These are phyloP conservation scores for Nebria brevicollis DNA, from an alignment of 2,888 invertebrate species.

Conservation along the genomic window DNA sequence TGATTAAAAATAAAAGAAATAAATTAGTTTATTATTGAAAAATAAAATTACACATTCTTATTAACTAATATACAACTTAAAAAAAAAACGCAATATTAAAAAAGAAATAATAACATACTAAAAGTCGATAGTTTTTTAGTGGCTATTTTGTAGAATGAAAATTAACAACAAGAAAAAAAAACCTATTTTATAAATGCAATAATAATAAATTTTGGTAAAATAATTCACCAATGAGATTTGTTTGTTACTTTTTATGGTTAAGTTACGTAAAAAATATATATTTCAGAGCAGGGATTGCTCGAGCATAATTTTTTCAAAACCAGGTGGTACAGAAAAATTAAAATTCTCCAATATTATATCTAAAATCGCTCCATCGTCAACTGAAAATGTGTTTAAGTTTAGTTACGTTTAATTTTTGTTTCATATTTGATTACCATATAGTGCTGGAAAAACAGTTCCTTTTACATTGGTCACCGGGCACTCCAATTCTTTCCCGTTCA, in stretches of 20 bases:
- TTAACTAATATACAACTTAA: constrained; percentile 35
- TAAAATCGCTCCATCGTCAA: constrained; percentile 97
- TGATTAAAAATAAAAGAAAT: constrained; percentile 48
- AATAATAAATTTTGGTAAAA: constrained; percentile 46
- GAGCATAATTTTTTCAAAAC: constrained; percentile 95
- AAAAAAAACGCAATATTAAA: constrained; percentile 40
- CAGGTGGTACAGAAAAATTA: constrained; percentile 81
- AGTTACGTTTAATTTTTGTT: not conserved
- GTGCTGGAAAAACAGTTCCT: constrained; percentile 89
- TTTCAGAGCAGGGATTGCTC: constrained; percentile 94
- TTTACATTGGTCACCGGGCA: constrained; percentile 87
- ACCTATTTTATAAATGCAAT: constrained; percentile 45
- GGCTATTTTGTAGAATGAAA: constrained; percentile 43
- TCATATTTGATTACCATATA: constrained; percentile 79
- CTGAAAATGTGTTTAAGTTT: constrained; percentile 65
- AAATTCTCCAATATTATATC: constrained; percentile 95
- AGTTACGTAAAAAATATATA: constrained; percentile 44
- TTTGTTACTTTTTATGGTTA: not conserved
- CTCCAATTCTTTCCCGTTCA: constrained; percentile 90
- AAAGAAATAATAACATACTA: constrained; percentile 19
- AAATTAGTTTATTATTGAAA: constrained; percentile 48
- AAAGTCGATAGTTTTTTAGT: constrained; percentile 20
- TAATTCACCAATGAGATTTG: constrained; percentile 23
- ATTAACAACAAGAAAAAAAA: constrained; percentile 19
- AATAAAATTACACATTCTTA: constrained; percentile 34